Base-by-base conservation (phyloP, 2,113 vertebrate species). In the Malurus cyaneus region DNA sequence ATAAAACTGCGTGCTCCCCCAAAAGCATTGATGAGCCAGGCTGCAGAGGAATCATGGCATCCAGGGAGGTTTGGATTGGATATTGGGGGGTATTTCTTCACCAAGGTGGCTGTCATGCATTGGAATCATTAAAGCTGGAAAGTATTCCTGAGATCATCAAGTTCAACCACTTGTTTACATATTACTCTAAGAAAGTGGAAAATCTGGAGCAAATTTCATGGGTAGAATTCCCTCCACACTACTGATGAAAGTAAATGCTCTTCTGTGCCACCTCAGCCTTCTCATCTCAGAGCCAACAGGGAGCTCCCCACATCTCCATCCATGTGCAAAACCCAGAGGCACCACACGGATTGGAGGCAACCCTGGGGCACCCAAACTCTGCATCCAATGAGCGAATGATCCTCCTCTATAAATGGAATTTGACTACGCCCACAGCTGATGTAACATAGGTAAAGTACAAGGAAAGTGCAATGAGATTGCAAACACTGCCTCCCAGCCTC, bases 301-400 rank as follows among this genome's bases (percentile, higher is more conserved):
- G 34, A 86, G 41, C 25, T 84, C 71, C 61, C 10, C 2, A 2
- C 8, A 12, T 29, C 71, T 56, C 54, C 41, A 26, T 18, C 59
- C 15, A 2, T 1, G 1, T 17, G 17, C 42, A 79, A 67, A 84
- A 62, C 25, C 34, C 1, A 2, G 78, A 64, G 72, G 20, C 25
- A 31, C 32, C 29, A 3, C 1, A 0, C 0, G 0, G 14, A 14
- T 12, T 47, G 20, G 56, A n/a, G 21, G 24, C 81, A 32, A 29
- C 29, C 28, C n/a, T 1, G 4, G 11, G 41, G n/a, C 18, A 67
- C 26, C 56, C 0, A 0, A 60, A 15, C 19, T 54, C 56, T 34
- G 31, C 57, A 65, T 16, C 28, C 31, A 31, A 1, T 2, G 39
- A 79, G 11, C 1, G 2, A 67, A 65, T 24, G 21, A 41, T 46